Evolutionary conservation across 1,140 invertebrate species (phyloP), one percentile per base, ranked within the genome.

Genomic region (Lasaia peninsularis): DNA sequence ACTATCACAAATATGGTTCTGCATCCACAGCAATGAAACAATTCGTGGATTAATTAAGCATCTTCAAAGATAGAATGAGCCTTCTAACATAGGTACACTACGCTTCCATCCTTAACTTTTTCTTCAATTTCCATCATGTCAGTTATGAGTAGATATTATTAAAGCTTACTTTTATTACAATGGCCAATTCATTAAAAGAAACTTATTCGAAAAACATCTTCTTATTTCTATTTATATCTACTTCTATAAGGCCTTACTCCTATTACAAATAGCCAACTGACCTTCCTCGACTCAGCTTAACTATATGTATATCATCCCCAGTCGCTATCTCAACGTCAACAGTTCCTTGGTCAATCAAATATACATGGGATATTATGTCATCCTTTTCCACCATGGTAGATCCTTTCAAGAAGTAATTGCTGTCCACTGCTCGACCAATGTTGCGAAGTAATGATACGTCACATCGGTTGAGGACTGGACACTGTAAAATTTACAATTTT

Each of bases 331-430:
- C 62, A 0, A 80, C 18, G 11, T 80, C 70, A 0, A 83, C 67
- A 11, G 48, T 57, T 7, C 82, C 82, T 18, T 73, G 67, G 60
- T 76, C 77, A 5, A 86, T 62, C 18, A 86, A 69, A 60, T 73
- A 86, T 33, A 86, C 60, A 52, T 76, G 60, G 0, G 59, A 44
- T 16, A 78, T 67, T n/a, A 86, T 69, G 50, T 86, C 80, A 61
- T 83, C 67, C 6, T 57, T 31, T 37, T 78, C 68, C 1, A 83
- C 64, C 14, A 86, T 62, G 1, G 44, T 60, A 31, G 73, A 80
- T 35, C 63, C 65, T 0, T 71, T 69, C n/a, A 80, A 52, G 35
- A 83, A 78, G 57, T 81, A 75, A 12, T 74, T 55, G 52, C 71
- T 81, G 7, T 67, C 59, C 0, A 81, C 71, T 0, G 73, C 77